Evolutionary conservation across 2,888 invertebrate genomes (phyloP).

Genomic region (Scaptodrosophila latifasciaeformis): DNA sequence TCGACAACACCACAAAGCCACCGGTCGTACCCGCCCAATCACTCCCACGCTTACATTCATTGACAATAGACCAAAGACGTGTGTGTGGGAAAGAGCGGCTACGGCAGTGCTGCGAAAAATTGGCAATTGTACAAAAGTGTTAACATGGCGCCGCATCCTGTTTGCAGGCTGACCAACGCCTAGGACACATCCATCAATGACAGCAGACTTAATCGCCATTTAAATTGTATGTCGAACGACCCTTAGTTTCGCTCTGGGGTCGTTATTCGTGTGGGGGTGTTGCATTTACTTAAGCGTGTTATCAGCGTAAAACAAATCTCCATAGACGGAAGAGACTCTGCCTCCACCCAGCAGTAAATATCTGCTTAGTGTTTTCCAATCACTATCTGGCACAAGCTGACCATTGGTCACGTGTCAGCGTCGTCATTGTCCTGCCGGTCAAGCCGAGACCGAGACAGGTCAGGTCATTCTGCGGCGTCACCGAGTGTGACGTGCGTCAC

Average conservation of each 20-base stretch:
- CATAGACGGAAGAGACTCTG: constrained; percentile 31
- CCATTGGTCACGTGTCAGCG: constrained; percentile 38
- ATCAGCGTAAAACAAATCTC: constrained; percentile 68
- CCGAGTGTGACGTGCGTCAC: constrained; percentile 64
- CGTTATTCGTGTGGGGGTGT: constrained; percentile 21
- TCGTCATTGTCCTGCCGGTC: constrained; percentile 4
- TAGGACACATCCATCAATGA: constrained; percentile 70
- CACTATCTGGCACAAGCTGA: constrained; percentile 42
- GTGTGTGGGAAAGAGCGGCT: constrained; percentile 32
- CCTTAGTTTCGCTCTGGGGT: constrained; percentile 15
- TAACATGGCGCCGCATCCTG: constrained; percentile 67
- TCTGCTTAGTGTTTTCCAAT: constrained; percentile 68
- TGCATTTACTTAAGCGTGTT: constrained; percentile 68
- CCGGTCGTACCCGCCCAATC: constrained; percentile 22
- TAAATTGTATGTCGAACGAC: constrained; percentile 59
- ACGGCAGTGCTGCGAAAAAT: constrained; percentile 47
- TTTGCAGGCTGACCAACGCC: constrained; percentile 53
- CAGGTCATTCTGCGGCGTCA: constrained; percentile 18
- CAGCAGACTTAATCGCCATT: constrained; percentile 72
- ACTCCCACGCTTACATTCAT: background rate
- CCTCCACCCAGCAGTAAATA: constrained; percentile 32
- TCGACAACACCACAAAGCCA: constrained; percentile 42
- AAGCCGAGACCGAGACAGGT: constrained; percentile 23
- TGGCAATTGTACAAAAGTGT: constrained; percentile 66
- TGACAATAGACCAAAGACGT: background rate